Percentiles rank a stretch among this genome's conserved stretches.
phyloP scores from a whole-genome alignment of 2,113 vertebrate species.

The Melanerpes formicivorus region DNA sequence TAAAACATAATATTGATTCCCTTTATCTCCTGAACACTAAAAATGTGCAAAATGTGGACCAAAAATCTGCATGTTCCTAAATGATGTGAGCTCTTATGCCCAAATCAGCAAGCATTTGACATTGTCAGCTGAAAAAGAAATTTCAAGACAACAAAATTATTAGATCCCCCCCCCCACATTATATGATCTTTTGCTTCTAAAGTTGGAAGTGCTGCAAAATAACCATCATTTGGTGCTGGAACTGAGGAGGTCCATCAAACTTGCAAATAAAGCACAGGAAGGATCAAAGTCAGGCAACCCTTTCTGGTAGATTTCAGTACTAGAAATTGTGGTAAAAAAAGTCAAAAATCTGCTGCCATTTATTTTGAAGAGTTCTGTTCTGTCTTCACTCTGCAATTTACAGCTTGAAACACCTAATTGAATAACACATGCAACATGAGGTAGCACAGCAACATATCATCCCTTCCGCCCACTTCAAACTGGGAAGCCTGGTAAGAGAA shows the following conservation, averaged over 20 bases:
- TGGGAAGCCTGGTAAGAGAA: not conserved
- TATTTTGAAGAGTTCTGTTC: constrained; percentile 12
- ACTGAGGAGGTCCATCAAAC: not conserved
- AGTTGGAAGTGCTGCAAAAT: constrained; percentile 1
- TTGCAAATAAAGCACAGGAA: not conserved
- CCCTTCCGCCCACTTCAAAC: not conserved
- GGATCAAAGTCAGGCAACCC: constrained; percentile 14
- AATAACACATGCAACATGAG: not conserved
- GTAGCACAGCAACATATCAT: not conserved
- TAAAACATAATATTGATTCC: not conserved
- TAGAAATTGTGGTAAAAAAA: not conserved
- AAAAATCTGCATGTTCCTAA: not conserved
- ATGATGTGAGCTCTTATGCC: not conserved
- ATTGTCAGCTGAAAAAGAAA: not conserved
- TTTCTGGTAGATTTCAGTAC: not conserved
- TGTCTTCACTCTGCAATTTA: constrained; percentile 8
- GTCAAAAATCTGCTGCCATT: not conserved
- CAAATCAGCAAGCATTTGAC: not conserved
- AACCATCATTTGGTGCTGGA: not conserved
- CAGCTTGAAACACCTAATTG: not conserved
- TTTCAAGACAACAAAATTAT: not conserved
- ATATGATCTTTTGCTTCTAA: not conserved
- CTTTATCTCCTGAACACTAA: not conserved
- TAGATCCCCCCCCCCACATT: not conserved
- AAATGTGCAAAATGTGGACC: not conserved